Evolutionary conservation across 2,113 vertebrate species (phyloP).

Genomic region (Sylvia atricapilla): DNA sequence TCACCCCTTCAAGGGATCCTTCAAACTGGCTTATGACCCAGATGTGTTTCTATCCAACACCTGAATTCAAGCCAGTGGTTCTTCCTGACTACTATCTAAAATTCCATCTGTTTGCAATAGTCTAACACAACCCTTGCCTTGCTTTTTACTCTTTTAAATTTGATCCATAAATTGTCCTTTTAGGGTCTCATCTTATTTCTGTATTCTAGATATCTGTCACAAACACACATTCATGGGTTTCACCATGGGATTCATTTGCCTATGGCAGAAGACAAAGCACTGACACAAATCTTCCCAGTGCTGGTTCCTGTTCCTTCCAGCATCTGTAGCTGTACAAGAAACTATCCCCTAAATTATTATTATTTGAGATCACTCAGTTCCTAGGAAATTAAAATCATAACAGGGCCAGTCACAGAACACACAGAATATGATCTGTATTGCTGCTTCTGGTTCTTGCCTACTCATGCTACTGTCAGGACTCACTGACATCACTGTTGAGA

Average conservation of each 20-base stretch:
- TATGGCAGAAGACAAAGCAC: background rate
- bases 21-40: slow-evolving; percentile 7
- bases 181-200: background rate
- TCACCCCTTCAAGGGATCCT: background rate
- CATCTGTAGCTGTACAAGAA: background rate
- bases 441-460: slow-evolving; percentile 2
- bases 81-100: slow-evolving; percentile 4
- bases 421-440: background rate
- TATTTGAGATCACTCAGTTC: background rate
- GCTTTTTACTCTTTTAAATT: background rate
- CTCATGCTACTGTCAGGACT: background rate
- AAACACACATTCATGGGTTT: background rate
- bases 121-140: slow-evolving; percentile 1
- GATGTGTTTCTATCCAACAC: slow-evolving; percentile 4
- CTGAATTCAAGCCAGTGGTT: background rate
- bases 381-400: background rate
- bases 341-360: background rate
- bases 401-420: background rate
- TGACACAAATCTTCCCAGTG: background rate
- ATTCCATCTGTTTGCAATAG: slow-evolving; percentile 40
- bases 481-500: background rate
- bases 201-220: background rate
- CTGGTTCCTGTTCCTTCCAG: background rate
- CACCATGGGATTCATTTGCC: background rate
- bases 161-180: background rate